phyloP scores from a whole-genome alignment of 92 coral and sea anemone species.

The Pocillopora meandrina region DNA sequence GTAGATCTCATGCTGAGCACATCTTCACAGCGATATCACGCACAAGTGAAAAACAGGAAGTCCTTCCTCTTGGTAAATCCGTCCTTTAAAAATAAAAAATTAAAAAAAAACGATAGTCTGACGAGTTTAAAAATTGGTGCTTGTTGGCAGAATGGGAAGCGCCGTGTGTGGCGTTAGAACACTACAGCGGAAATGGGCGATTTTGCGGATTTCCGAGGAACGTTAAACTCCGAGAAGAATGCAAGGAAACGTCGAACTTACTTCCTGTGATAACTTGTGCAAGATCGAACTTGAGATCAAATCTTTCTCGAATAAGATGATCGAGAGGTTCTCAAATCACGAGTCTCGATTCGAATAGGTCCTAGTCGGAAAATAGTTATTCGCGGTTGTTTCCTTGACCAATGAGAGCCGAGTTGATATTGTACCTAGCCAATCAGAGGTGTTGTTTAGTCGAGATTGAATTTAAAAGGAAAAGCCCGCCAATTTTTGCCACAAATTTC shows the following conservation, averaged over 20 bases:
- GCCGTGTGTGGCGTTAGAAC: conserved; percentile 22
- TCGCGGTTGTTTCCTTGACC: not conserved
- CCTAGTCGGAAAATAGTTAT: not conserved
- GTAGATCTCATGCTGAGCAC: not conserved
- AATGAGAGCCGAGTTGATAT: conserved; percentile 4
- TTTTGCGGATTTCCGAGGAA: not conserved
- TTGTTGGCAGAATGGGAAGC: not conserved
- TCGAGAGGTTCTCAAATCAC: not conserved
- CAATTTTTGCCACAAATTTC: not conserved
- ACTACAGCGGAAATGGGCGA: not conserved
- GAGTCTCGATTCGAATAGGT: conserved; percentile 5
- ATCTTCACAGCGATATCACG: not conserved
- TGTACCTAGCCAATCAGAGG: conserved; percentile 18
- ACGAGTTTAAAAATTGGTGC: not conserved
- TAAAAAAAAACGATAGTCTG: not conserved
- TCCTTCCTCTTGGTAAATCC: not conserved
- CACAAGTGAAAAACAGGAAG: not conserved
- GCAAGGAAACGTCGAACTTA: conserved; percentile 6
- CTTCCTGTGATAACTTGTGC: conserved; percentile 2
- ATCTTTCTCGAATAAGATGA: not conserved
- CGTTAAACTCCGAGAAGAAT: not conserved
- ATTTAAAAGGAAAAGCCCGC: conserved; percentile 45
- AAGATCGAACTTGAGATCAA: not conserved
- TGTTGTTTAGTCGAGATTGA: not conserved
- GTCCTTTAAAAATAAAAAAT: not conserved